phyloP scores from a whole-genome alignment of 2,888 invertebrate species.

The Rugalucina vietnamica region DNA sequence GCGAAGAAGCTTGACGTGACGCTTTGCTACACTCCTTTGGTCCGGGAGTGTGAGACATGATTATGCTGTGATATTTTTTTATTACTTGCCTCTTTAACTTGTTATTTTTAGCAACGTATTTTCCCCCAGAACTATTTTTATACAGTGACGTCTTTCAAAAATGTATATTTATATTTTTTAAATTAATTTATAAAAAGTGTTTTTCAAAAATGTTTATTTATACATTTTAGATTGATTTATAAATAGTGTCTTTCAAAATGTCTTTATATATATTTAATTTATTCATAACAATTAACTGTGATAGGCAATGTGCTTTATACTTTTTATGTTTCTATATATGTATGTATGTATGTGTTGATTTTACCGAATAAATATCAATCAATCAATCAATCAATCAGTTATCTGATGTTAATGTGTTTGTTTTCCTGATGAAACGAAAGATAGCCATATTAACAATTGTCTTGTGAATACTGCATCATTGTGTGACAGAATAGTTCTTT shows the following conservation, averaged over 20 bases:
- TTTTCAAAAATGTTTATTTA: background rate
- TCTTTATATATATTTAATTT: background rate
- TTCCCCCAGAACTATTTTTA: too few species aligned
- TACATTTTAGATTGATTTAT: background rate
- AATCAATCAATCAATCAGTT: background rate
- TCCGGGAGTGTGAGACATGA: too few species aligned
- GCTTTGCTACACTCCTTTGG: too few species aligned
- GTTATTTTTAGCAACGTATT: too few species aligned
- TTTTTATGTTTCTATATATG: background rate
- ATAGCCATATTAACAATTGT: background rate
- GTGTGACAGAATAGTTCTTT: too few species aligned
- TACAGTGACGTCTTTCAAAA: too few species aligned
- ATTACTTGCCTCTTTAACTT: too few species aligned
- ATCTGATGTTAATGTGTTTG: background rate
- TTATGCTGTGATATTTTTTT: too few species aligned
- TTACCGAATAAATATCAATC: background rate
- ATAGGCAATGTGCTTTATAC: too few species aligned
- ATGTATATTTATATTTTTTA: too few species aligned
- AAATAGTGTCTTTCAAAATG: background rate
- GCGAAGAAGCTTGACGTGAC: too few species aligned
- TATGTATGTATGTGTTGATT: background rate
- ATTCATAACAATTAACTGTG: background rate
- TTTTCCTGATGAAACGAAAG: background rate
- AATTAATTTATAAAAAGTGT: too few species aligned
- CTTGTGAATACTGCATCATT: background rate